These are phyloP conservation scores for Hanleya hanleyi DNA, from an alignment of 2,888 invertebrate species.

Conservation along the genomic window DNA sequence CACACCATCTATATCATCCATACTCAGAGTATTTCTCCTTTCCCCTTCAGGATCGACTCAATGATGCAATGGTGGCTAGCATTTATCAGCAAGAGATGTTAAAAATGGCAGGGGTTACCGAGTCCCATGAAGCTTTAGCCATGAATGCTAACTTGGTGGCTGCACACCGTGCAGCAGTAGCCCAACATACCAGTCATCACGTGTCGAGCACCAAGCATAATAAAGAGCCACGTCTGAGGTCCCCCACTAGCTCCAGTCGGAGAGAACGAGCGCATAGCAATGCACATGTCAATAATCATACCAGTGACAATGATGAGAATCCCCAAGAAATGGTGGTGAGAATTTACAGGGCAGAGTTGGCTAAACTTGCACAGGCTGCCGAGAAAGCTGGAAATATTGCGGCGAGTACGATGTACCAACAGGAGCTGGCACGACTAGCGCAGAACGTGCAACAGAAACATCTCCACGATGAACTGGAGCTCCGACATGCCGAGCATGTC, in stretches of 20 bases:
- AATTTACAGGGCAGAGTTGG: conserved; percentile 80
- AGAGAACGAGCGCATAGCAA: background rate
- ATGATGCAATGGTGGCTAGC: conserved; percentile 67
- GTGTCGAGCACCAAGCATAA: background rate
- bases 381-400: conserved; percentile 70
- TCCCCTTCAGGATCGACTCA: conserved; percentile 66
- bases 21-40: too few species aligned
- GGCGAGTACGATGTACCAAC: conserved; percentile 86
- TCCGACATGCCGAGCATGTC: conserved; percentile 35
- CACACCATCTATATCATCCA: too few species aligned
- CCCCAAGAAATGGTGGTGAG: conserved; percentile 82
- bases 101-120: conserved; percentile 83
- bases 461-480: conserved; percentile 80
- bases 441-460: conserved; percentile 44
- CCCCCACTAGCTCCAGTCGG: background rate
- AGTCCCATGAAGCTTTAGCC: conserved; percentile 12
- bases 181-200: background rate
- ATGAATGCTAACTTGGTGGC: background rate
- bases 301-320: conserved; percentile 74
- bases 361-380: conserved; percentile 86
- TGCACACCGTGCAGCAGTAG: background rate
- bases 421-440: conserved; percentile 92
- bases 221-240: background rate
- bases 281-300: background rate
- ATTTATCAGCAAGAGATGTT: conserved; percentile 81